Evolutionary conservation across 2,113 vertebrate genomes (phyloP), one percentile per base, ranked within the genome.

Genomic region (Orycteropus afer): DNA sequence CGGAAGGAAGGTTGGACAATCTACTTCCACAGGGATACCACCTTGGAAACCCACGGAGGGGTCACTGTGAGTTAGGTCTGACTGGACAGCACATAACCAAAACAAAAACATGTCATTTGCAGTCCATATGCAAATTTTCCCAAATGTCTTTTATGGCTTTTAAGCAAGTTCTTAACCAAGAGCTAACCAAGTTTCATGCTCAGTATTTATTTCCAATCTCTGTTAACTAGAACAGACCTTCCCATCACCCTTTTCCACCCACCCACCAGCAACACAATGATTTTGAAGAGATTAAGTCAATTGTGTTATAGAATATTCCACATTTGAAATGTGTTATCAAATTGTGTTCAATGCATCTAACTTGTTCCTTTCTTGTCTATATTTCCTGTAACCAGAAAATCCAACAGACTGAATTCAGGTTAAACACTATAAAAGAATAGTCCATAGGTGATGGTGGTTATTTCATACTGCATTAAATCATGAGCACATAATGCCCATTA

Each of bases 371-470:
- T 9, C 47, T 34, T 3, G 29, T 10, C 34, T 25, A 2, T 81
- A 59, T 27, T 91, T 91, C 49, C 71, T 89, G 7, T 88, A 83
- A 61, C 37, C 25, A 93, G 77, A 51, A 69, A 88, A 20, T 81
- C 25, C 53, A 37, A 37, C 23, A 25, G 82, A 47, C 55, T 91
- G 37, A 55, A 91, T n/a, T 93, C 74, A n/a, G 23, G 42, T 69
- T 47, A 74, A 81, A 45, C 23, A 18, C 11, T 47, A 47, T 69
- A 78, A 23, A 42, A 42, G 29, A 86, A 17, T 22, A 65, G 22
- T 57, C 59, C 65, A 37, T 11, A 73, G 47, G 73, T 27, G 23
- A 65, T 7, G 4, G 10, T 20, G 23, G 73, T 27, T n/a, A 79
- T 23, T 14, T 86, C 65, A 85, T 27, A n/a, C 13, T 42, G 23